A percentile compares a stretch with the other conserved stretches of the same genome.
phyloP scores from a whole-genome alignment of 2,797 vertebrate genomes.

The Rhadinocentrus ornatus region DNA sequence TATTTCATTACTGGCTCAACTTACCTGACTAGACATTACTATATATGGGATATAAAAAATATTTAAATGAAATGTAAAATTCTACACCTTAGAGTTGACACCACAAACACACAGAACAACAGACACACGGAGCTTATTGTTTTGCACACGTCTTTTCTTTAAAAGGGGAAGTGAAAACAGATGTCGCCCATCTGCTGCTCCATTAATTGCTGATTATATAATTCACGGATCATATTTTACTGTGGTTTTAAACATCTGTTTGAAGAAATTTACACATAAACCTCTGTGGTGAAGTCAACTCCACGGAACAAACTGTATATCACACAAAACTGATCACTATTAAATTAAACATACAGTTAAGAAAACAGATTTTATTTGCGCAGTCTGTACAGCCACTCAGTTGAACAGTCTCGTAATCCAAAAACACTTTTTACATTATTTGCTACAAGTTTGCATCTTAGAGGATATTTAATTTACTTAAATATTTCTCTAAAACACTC shows the following conservation, averaged over 20 bases:
- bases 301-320: not conserved
- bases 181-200: constrained; percentile 61
- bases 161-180: constrained; percentile 49
- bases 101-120: not conserved
- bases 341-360: constrained; percentile 16
- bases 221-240: constrained; percentile 34
- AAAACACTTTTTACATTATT: constrained; percentile 14
- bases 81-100: not conserved
- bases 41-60: not conserved
- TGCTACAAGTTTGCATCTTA: constrained; percentile 22
- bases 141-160: constrained; percentile 20
- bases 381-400: not conserved
- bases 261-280: not conserved
- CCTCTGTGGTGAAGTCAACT: not conserved
- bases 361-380: constrained; percentile 61
- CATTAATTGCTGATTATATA: constrained; percentile 56
- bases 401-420: constrained; percentile 1
- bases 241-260: constrained; percentile 11
- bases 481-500: constrained; percentile 41
- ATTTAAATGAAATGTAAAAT: not conserved
- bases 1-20: not conserved
- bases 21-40: not conserved
- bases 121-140: not conserved
- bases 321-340: not conserved
- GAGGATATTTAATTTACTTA: constrained; percentile 37